phyloP scores from a whole-genome alignment of 2,797 vertebrate species.

The Gouania willdenowi region DNA sequence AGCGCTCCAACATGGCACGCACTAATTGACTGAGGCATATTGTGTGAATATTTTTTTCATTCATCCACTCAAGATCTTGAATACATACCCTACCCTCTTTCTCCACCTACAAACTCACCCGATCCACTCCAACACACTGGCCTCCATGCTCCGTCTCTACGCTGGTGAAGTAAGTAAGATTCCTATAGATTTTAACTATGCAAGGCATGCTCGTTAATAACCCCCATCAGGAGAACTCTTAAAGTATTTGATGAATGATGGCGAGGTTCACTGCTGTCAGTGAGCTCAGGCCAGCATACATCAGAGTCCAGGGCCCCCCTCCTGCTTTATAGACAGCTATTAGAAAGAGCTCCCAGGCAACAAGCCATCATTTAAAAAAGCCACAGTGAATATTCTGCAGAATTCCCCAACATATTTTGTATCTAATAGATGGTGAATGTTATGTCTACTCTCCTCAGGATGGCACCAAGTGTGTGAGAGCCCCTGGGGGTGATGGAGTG shows the following conservation, averaged over 20 bases:
- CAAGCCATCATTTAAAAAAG: slow-evolving; percentile 61
- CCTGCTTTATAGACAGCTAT: slow-evolving; percentile 52
- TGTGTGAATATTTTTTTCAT: slow-evolving; percentile 45
- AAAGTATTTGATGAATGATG: slow-evolving; percentile 67
- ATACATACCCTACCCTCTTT: slow-evolving; percentile 23
- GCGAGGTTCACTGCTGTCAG: slow-evolving; percentile 59
- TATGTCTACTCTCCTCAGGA: slow-evolving; percentile 51
- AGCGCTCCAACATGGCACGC: slow-evolving; percentile 34
- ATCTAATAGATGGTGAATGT: slow-evolving; percentile 62
- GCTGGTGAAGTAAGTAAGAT: slow-evolving; percentile 39
- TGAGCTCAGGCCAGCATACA: slow-evolving; percentile 61
- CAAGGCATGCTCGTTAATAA: slow-evolving; percentile 67
- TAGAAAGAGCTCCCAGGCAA: slow-evolving; percentile 55
- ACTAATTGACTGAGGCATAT: slow-evolving; percentile 58
- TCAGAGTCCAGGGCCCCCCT: slow-evolving; percentile 53
- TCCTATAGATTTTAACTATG: slow-evolving; percentile 47
- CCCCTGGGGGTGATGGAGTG: slow-evolving; percentile 66
- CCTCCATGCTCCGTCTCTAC: not conserved
- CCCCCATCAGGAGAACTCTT: slow-evolving; percentile 59
- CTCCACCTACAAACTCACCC: too few relatives aligned
- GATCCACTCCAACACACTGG: too few relatives aligned
- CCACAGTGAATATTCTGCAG: slow-evolving; percentile 48
- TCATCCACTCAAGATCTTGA: slow-evolving; percentile 43
- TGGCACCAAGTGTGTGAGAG: slow-evolving; percentile 50
- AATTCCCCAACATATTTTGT: slow-evolving; percentile 59